Conservation (phyloP, 1,140 invertebrate species). For the Bombus haemorrhoidalis region DNA sequence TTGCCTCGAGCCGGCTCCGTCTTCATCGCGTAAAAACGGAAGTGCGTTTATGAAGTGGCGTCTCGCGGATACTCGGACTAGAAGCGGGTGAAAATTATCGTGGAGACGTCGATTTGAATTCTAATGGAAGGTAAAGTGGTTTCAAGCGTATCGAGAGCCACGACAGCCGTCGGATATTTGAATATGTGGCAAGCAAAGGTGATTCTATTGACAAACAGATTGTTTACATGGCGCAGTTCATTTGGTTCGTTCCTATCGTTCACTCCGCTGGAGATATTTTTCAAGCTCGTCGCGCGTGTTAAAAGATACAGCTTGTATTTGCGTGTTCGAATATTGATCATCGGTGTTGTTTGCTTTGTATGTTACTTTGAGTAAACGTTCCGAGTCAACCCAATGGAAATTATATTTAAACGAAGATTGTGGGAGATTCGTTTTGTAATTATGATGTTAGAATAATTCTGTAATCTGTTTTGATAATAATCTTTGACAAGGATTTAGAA, state of each 20-base stretch:
- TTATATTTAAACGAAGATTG: neutral
- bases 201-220: neutral
- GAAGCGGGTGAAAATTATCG: neutral
- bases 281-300: neutral
- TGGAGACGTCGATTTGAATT: neutral
- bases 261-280: neutral
- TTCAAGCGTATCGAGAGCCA: neutral
- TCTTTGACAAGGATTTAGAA: neutral
- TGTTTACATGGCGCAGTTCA: neutral
- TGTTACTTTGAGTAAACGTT: neutral
- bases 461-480: too few relatives aligned
- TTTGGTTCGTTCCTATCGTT: neutral
- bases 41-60: neutral
- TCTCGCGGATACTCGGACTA: neutral
- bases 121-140: neutral
- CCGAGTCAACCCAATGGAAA: neutral
- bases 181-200: too few relatives aligned
- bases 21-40: neutral
- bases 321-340: neutral
- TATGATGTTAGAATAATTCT: neutral
- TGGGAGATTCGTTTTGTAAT: neutral
- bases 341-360: too few relatives aligned
- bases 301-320: neutral
- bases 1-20: slow-evolving; percentile 13
- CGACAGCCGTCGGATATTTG: neutral